Base-by-base conservation (phyloP, 92 coral and sea anemone genomes). In the Diadumene lineata region DNA sequence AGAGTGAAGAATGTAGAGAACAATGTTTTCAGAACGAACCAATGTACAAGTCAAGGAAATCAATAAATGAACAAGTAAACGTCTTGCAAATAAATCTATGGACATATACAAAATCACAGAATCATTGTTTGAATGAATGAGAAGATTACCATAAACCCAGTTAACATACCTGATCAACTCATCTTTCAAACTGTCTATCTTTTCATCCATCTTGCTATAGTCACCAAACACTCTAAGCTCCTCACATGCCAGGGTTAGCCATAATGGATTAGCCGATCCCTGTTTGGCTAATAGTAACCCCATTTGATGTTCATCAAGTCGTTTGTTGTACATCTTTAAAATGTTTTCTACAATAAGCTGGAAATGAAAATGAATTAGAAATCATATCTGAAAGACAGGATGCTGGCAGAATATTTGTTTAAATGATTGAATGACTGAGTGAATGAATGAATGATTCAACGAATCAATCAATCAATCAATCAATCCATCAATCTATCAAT, bases 221-320 rank as follows among this genome's bases (percentile, higher is more conserved):
- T 84, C 89, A 11, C 99, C 99, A 66, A 82, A 96, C 21, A 96
- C 99, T 56, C 99, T 81, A 22, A 96, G 88, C 77, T 96, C 99
- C 55, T 96, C 99, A 61, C 99, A 96, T 9, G 99, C 99, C 31
- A 96, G 66, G 10, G 99, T 88, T 34, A 96, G 63, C 99, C 99
- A 96, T 57, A 96, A 68, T 2, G 99, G 99, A 51, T 96, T 96
- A 2, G 97, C 93, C 11, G 99, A 96, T 6, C 99, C 99, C 66
- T 92, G 82, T 84, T 96, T 96, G 66, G 89, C 86, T 46, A 96
- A 64, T 22, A 96, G 69, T 53, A 88, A 72, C 1, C 88, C 79
- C 99, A 92, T 96, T 81, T 96, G 99, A 28, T 93, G 85, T 1
- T 85, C 91, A 74, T 96, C 99, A 66, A 96, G 84, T 18, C 99